Base-by-base conservation (phyloP, 2,888 invertebrate genomes). In the Cosmia trapezina region DNA sequence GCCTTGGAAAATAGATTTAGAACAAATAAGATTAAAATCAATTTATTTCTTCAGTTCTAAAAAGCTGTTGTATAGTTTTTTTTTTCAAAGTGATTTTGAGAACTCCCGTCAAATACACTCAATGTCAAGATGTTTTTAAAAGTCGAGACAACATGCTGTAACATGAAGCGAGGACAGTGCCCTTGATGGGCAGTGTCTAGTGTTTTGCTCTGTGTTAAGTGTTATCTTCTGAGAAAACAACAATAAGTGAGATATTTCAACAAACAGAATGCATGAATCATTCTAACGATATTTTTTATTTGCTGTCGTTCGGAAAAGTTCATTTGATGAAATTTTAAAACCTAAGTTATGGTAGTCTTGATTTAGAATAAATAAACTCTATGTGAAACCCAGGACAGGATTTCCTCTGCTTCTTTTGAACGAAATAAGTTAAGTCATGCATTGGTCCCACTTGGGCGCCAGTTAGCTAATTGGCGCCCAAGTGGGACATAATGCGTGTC, bases 391-490 rank as follows among this genome's bases (percentile, higher is more conserved):
- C 19, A 28, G 53, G 9, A 22, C 4, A 19, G 11, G 37, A 37
- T 37, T 37, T 37, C 8, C 1, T 68, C 2, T 33, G n/a, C 4
- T 37, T 37, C 0, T 37, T 70, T n/a, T 33, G 6, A 28, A 57
- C 5, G n/a, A 12, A 73, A 53, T 45, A 28, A 14, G 7, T 14
- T 45, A 28, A 14, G 7, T 14, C 6, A 28, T 17, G 19, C 11
- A 19, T 33, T 14, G 5, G 43, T 7, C 57, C 9, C 67, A 41
- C 45, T 53, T 5, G 43, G 66, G 51, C 33, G 73, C 57, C 77
- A 68, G 17, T 69, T 53, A 33, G 12, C 1, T 33, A 41, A 60
- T 19, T 74, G 70, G 53, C 59, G 37, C 51, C 78, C 70, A 47
- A 59, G 4, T 59, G 59, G 51, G 59, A 12, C 17, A 0, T 4